A percentile compares a stretch with the other conserved stretches of the same genome.
Evolutionary conservation across 2,797 vertebrate genomes (phyloP).

Genomic region (Pseudopleuronectes americanus): DNA sequence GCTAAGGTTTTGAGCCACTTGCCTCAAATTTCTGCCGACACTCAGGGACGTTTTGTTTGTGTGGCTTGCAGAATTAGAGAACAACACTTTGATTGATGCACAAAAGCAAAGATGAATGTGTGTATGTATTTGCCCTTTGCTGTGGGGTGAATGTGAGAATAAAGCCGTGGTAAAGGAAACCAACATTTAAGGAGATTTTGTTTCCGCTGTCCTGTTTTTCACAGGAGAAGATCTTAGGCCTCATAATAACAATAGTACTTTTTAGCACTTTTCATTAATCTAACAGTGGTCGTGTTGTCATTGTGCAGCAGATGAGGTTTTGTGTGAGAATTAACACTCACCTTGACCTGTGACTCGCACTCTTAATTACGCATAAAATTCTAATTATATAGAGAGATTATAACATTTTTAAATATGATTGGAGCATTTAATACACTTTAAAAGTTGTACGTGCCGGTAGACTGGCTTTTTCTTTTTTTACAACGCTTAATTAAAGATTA

Average conservation of each 20-base stretch:
- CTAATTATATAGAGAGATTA: slow-evolving; percentile 89
- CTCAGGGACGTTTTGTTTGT: background rate
- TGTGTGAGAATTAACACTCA: slow-evolving; percentile 83
- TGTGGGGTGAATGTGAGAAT: slow-evolving; percentile 43
- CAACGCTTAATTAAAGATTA: slow-evolving; percentile 88
- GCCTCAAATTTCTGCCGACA: background rate
- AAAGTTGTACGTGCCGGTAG: slow-evolving; percentile 84
- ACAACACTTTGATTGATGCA: background rate
- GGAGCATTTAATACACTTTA: slow-evolving; percentile 90
- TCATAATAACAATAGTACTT: slow-evolving; percentile 71
- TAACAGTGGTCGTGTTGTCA: slow-evolving; percentile 76
- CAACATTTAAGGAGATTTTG: slow-evolving; percentile 52
- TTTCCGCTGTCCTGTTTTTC: slow-evolving; percentile 68
- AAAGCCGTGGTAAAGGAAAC: slow-evolving; percentile 38
- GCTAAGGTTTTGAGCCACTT: background rate
- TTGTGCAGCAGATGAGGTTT: slow-evolving; percentile 77
- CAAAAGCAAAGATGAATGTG: background rate
- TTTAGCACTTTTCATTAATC: slow-evolving; percentile 79
- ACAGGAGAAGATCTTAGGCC: slow-evolving; percentile 70
- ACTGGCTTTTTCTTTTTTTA: slow-evolving; percentile 72
- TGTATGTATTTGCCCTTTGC: slow-evolving; percentile 19
- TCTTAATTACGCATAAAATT: slow-evolving; percentile 86
- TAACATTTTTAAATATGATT: slow-evolving; percentile 87
- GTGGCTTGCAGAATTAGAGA: background rate
- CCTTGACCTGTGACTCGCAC: slow-evolving; percentile 85